Conservation (phyloP, 2,113 vertebrate species). For the Etia nguti region DNA sequence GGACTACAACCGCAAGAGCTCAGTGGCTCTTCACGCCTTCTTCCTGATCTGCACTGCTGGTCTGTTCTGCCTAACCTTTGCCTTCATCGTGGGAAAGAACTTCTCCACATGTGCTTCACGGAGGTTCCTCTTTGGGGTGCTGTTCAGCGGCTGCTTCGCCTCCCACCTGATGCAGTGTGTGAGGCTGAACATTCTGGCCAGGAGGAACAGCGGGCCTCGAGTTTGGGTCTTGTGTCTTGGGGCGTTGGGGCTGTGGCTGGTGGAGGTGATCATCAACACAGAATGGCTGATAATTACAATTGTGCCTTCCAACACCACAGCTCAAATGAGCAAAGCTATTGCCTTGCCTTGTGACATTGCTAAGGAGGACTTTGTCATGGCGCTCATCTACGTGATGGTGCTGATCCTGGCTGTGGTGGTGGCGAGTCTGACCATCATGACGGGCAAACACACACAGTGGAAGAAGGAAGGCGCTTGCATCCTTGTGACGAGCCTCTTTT, state of each 20-base stretch:
- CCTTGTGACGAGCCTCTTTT: conserved; percentile 72
- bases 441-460: conserved; percentile 78
- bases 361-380: conserved; percentile 90
- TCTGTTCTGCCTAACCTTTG: conserved; percentile 88
- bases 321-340: fast-evolving
- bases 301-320: conserved; percentile 48
- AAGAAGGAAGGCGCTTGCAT: conserved; percentile 73
- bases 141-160: conserved; percentile 88
- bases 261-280: conserved; percentile 89
- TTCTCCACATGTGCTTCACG: conserved; percentile 87
- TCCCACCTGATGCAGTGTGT: conserved; percentile 82
- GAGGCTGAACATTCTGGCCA: conserved; percentile 78
- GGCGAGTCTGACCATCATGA: conserved; percentile 69
- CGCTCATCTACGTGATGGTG: conserved; percentile 88
- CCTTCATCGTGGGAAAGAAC: conserved; percentile 82
- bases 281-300: conserved; percentile 95
- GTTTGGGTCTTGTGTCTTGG: conserved; percentile 75
- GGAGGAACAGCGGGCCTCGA: conserved; percentile 66
- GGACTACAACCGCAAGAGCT: conserved; percentile 71
- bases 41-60: conserved; percentile 83
- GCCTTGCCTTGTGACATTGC: conserved; percentile 73
- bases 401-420: conserved; percentile 73
- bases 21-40: conserved; percentile 75
- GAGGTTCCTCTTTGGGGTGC: conserved; percentile 89
- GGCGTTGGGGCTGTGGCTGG: conserved; percentile 77